Evolutionary conservation across 2,797 vertebrate species (phyloP).

Genomic region (Pristis pectinata): DNA sequence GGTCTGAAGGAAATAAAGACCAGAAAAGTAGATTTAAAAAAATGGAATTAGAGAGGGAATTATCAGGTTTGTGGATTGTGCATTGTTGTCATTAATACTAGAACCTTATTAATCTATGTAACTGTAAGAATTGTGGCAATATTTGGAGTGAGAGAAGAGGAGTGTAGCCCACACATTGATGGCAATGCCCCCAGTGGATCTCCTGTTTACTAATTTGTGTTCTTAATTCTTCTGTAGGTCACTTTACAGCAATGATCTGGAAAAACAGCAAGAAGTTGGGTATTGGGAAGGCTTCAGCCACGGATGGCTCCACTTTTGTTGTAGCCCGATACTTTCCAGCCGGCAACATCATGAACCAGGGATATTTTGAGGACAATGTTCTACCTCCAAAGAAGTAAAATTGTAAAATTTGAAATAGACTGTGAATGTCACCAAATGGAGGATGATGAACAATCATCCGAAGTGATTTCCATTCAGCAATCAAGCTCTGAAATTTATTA

Average conservation of each 20-base stretch:
- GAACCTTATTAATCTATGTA: neutral
- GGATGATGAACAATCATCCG: neutral
- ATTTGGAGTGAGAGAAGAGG: neutral
- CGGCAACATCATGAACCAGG: constrained; percentile 89
- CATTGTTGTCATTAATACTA: neutral
- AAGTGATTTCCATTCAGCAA: neutral
- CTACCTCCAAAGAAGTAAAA: constrained; percentile 69
- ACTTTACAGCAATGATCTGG: constrained; percentile 98
- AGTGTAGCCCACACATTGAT: neutral
- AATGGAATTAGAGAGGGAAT: neutral
- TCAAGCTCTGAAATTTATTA: neutral
- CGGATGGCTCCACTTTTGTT: constrained; percentile 88
- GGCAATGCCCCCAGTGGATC: neutral
- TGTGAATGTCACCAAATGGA: neutral
- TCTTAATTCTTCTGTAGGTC: constrained; percentile 61
- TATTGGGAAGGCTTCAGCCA: constrained; percentile 80
- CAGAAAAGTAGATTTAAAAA: no score
- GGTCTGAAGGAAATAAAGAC: no score
- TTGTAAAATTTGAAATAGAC: neutral
- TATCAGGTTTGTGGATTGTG: neutral
- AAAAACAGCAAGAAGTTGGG: constrained; percentile 82
- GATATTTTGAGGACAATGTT: constrained; percentile 89
- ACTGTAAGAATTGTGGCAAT: neutral
- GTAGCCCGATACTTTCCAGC: constrained; percentile 94
- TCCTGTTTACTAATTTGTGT: neutral